Conservation (phyloP, 2,797 vertebrate genomes). For the Enteromius mattozi region DNA sequence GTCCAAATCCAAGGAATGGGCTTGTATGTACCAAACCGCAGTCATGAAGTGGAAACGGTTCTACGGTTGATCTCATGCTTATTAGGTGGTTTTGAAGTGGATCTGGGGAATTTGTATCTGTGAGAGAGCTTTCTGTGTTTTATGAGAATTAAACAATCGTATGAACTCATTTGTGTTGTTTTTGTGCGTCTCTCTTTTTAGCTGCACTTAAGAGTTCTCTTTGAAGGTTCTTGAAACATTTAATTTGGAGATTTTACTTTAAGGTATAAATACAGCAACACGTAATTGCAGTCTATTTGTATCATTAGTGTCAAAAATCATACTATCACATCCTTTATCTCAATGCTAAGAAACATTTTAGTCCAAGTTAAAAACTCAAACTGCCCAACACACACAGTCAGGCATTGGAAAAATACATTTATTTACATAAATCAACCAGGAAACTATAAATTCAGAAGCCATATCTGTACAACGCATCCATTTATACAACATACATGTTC, state of each 20-base stretch:
- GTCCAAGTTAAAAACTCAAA: conserved; percentile 1
- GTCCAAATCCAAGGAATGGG: not conserved
- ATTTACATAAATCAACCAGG: conserved; percentile 73
- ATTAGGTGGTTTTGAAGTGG: not conserved
- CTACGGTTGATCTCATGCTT: not conserved
- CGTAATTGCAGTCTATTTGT: not conserved
- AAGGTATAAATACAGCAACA: not conserved
- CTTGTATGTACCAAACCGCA: not conserved
- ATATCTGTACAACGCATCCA: conserved; percentile 64
- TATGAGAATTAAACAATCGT: conserved; percentile 49
- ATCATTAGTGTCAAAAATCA: not conserved
- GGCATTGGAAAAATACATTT: conserved; percentile 82
- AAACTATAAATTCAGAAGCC: conserved; percentile 62
- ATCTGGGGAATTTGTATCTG: conserved; percentile 5
- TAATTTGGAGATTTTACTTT: not conserved
- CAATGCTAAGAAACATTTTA: not conserved
- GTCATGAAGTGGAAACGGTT: not conserved
- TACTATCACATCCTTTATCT: not conserved
- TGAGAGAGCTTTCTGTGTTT: conserved; percentile 15
- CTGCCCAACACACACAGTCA: conserved; percentile 20
- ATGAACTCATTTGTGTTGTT: not conserved
- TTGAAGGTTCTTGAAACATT: not conserved
- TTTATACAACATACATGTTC: conserved; percentile 60
- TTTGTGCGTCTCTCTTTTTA: not conserved
- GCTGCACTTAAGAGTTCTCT: not conserved